Base-by-base conservation (phyloP, 2,888 invertebrate species). In the Drosophila putrida region DNA sequence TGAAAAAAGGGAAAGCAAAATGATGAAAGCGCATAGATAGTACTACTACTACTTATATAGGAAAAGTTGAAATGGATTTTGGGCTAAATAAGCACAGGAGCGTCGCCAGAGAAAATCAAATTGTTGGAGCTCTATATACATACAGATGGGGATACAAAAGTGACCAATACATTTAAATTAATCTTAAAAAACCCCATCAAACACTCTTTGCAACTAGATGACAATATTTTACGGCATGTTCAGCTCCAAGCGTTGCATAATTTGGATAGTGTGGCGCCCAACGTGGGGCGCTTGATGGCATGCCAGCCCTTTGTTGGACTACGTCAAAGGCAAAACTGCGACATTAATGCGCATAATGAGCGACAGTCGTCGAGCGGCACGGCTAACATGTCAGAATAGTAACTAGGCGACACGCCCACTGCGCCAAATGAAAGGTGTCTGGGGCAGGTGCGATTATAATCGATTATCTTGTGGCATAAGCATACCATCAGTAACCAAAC, bases 321-420 rank as follows among this genome's bases (percentile, higher is more conserved):
- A 39, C 53, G 54, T 69, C 60, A 65, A 69, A 78, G 65, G 68
- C 65, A 50, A 63, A 50, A 66, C 44, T 68, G 65, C 61, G 80
- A 69, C 82, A 79, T 77, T 87, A 84, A 84, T 74, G 78, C 77
- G 74, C 67, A 84, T 84, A 89, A 87, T 88, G 88, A 80, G 76
- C 70, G 82, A 49, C 76, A 72, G 65, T 68, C 60, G 62, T 61
- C 67, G 62, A 67, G 25, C 63, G 55, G 49, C 54, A 61, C 66
- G 78, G 41, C 59, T 54, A 66, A 41, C 63, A 64, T 68, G 68
- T 47, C 64, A 64, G 63, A 53, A 54, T 49, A 63, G 46, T 55
- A 62, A 65, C 69, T 54, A 53, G 47, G 58, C 63, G 50, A 15
- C 55, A 72, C 65, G 67, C 73, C 79, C 71, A 58, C 57, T 25